Conservation (phyloP, 30 jellyfish, hydroid and myxozoan species). For the Mastigias papua region DNA sequence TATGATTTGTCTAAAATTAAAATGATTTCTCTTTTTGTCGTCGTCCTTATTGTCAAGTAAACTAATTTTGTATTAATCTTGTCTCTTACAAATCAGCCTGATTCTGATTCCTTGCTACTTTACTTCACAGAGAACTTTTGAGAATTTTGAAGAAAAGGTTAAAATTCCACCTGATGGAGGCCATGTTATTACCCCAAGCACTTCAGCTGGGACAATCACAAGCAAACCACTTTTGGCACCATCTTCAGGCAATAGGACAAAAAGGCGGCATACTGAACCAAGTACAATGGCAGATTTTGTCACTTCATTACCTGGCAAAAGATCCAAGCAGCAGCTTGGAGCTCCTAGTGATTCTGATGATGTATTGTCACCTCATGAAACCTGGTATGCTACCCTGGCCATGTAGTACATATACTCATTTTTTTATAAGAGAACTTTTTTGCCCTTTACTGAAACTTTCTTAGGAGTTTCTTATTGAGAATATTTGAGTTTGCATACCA, state of each 20-base stretch:
- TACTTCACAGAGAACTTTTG: constrained; percentile 59
- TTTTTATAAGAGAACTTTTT: background rate
- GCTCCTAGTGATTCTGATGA: constrained; percentile 54
- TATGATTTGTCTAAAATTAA: too few relatives aligned
- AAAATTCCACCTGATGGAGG: constrained; percentile 2
- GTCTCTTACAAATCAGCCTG: too few relatives aligned
- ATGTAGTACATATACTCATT: background rate
- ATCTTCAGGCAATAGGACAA: constrained; percentile 35
- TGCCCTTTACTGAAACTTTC: background rate
- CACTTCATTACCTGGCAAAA: constrained; percentile 78
- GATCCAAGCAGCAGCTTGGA: constrained; percentile 36
- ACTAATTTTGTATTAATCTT: too few relatives aligned
- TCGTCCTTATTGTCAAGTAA: too few relatives aligned
- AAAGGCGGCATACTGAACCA: constrained; percentile 86
- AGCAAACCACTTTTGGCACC: background rate
- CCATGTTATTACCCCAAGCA: background rate
- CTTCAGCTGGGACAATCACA: background rate
- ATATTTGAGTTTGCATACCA: too few relatives aligned
- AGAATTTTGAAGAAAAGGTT: constrained; percentile 56
- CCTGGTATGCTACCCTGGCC: constrained; percentile 6
- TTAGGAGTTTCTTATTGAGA: too few relatives aligned
- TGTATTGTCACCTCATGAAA: background rate
- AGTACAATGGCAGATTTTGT: constrained; percentile 96
- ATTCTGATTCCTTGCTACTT: background rate
- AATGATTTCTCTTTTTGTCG: too few relatives aligned